Conservation (phyloP, 1,140 invertebrate genomes). For the Maconellicoccus hirsutus region DNA sequence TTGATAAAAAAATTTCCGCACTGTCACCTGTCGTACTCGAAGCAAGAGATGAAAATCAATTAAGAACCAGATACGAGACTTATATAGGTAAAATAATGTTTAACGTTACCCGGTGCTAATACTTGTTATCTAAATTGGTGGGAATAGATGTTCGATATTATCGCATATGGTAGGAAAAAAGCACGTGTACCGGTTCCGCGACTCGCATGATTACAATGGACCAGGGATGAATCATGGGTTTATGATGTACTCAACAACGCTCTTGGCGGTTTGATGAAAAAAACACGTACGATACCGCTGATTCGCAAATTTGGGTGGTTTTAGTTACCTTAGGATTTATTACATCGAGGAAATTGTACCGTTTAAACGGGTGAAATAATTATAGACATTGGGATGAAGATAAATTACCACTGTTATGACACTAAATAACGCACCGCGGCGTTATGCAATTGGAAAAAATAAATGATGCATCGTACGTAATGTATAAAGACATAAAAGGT, state of each 20-base stretch:
- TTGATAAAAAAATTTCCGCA: not conserved
- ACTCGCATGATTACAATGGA: not conserved
- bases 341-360: not conserved
- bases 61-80: not conserved
- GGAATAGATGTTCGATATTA: not conserved
- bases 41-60: not conserved
- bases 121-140: conserved; percentile 9
- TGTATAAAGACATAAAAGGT: not conserved
- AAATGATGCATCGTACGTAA: not conserved
- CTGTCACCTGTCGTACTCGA: not conserved
- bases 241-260: not conserved
- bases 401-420: not conserved
- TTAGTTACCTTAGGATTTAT: not conserved
- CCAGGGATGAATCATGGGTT: not conserved
- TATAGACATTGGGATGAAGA: not conserved
- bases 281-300: not conserved
- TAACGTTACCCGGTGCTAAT: not conserved
- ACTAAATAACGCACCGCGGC: not conserved
- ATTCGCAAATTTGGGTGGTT: not conserved
- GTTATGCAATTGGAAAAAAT: conserved; percentile 5
- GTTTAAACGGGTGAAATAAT: not conserved
- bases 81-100: not conserved
- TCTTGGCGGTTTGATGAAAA: not conserved
- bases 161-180: not conserved
- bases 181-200: not conserved